Evolutionary conservation across 2,113 vertebrate species (phyloP), one percentile per base, ranked within the genome.

Genomic region (Triplophysa tibetana): DNA sequence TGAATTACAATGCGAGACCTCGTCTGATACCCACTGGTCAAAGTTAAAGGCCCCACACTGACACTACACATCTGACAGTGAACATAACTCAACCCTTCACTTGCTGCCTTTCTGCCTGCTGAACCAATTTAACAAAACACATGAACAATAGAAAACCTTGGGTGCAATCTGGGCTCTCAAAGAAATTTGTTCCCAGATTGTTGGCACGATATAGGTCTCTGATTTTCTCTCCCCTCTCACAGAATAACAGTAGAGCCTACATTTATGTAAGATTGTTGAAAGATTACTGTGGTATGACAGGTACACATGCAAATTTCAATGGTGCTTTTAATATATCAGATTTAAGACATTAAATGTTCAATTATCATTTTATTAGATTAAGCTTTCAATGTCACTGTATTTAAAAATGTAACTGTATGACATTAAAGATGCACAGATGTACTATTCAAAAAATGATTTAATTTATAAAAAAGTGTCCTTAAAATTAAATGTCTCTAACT

Each of bases 151-250:
- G 69, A 74, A 64, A 70, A 67, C 60, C 60, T 61, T n/a, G 48
- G 69, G 70, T 23, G 65, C n/a, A 56, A 77, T 83, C 81, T 70
- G 16, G 63, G 81, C 65, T 60, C 50, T 77, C 48, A 80, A 74
- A 82, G 81, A 65, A 29, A 80, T 85, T 82, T 82, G 33, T 67
- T 82, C 17, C 23, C 21, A 62, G 70, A 17, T 75, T 83, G 61
- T 70, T 70, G 45, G 26, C 67, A 24, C 5, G 78, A 43, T 61
- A 0, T 2, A 26, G 17, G 13, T n/a, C 7, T 12, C 4, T 43
- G 10, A 24, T 43, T 72, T 64, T 1, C 24, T 6, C 13, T n/a
- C 33, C 58, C 45, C 67, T 70, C 23, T 17, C 19, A 52, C 21
- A 48, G 38, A 19, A 62, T 45, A 21, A 26, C 29, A 43, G 64